Evolutionary conservation across 2,113 vertebrate species (phyloP).

Genomic region (Quiscalus mexicanus): DNA sequence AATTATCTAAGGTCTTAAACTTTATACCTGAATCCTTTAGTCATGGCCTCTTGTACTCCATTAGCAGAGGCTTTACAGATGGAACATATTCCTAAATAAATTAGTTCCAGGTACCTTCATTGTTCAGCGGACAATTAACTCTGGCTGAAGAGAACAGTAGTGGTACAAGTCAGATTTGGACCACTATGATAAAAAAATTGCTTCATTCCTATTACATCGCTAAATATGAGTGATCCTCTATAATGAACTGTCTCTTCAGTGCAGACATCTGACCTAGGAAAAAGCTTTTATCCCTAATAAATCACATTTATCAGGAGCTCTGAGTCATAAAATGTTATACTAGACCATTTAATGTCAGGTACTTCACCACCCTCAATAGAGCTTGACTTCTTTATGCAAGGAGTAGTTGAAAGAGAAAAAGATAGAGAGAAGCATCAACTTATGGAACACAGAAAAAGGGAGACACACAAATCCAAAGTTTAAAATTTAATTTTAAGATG

Average conservation of each 20-base stretch:
- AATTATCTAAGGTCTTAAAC: slow-evolving; percentile 6
- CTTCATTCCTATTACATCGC: neutral
- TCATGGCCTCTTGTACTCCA: slow-evolving; percentile 8
- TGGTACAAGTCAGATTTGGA: neutral
- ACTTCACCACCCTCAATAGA: neutral
- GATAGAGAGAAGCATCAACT: neutral
- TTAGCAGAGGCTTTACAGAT: neutral
- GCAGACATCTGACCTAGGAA: slow-evolving; percentile 19
- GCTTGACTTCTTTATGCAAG: neutral
- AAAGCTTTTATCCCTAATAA: slow-evolving; percentile 45
- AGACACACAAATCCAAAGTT: neutral
- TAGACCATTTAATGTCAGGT: slow-evolving; percentile 2
- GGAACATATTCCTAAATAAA: slow-evolving; percentile 36
- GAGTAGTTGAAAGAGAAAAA: neutral
- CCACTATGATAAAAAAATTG: neutral
- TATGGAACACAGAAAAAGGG: neutral
- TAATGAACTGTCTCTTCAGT: slow-evolving; percentile 38
- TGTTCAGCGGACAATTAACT: slow-evolving; percentile 41
- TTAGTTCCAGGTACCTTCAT: neutral
- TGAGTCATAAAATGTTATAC: slow-evolving; percentile 26
- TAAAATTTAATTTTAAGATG: neutral
- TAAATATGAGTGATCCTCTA: slow-evolving; percentile 13
- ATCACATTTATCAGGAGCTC: slow-evolving; percentile 2
- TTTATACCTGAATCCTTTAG: neutral
- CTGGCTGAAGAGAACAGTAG: neutral